Base-by-base conservation (phyloP, 1,140 invertebrate species). In the Eupristina koningsbergeri region DNA sequence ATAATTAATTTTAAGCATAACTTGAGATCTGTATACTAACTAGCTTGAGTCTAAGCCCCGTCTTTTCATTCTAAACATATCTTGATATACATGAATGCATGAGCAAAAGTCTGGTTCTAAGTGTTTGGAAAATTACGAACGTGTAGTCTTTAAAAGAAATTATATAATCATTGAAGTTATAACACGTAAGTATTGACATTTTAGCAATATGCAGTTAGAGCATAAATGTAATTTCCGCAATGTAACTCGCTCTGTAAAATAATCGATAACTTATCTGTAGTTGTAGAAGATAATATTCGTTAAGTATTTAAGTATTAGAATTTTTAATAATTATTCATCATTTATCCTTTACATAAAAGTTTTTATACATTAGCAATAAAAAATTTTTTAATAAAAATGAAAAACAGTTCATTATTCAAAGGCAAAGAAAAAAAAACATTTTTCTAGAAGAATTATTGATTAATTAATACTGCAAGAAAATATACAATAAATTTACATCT, bases 241-340 rank as follows among this genome's bases (percentile, higher is more conserved):
- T 34, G 74, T 47, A 19, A n/a, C n/a, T n/a, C n/a, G n/a, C n/a
- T 36, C 64, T 19, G 34, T 26, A 80, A 80, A 80, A 80, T 69
- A 15, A 41, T 34, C 64, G 29, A 53, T 80, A 71, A 69, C 47
- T 80, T n/a, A 45, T 13, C 47, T 11, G 53, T 39, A n/a, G n/a
- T n/a, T n/a, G n/a, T n/a, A n/a, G n/a, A n/a, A n/a, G n/a, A n/a
- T n/a, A n/a, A n/a, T n/a, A n/a, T n/a, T n/a, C n/a, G n/a, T n/a
- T n/a, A n/a, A n/a, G n/a, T n/a, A n/a, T n/a, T n/a, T n/a, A n/a
- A n/a, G n/a, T n/a, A n/a, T n/a, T n/a, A n/a, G n/a, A n/a, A n/a
- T n/a, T n/a, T n/a, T n/a, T n/a, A n/a, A n/a, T n/a, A n/a, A n/a
- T n/a, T n/a, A n/a, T n/a, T n/a, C n/a, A n/a, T n/a, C n/a, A n/a